Base-by-base conservation (phyloP, 1,140 invertebrate species). In the Sarcophaga bullata region DNA sequence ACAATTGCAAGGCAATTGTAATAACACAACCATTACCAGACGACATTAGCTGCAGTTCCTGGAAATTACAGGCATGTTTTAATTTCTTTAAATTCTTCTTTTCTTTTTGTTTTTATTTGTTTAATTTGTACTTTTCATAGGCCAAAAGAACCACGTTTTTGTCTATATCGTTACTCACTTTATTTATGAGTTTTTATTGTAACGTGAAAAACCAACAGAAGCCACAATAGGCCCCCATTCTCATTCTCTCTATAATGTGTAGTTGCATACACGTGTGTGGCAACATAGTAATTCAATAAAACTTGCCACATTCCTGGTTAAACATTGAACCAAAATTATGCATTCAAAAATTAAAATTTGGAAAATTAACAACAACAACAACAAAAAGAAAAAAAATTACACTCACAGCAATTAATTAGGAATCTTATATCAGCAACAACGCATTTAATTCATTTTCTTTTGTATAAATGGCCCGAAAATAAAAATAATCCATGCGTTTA, bases 121-220 rank as follows among this genome's bases (percentile, higher is more conserved):
- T 68, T 13, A 52, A 68, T 25, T 9, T 19, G 19, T 17, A 37
- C 25, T 37, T 37, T 37, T 37, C 25, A 37, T 37, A 37, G 25
- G 25, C 25, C 25, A 37, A 2, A 1, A 1, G 25, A 37, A 37
- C 25, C 25, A 19, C 11, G 73, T 47, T 48, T 17, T 11, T 15
- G 37, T 80, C 11, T 47, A 13, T 25, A 80, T 80, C 48, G 52
- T 80, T 80, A 58, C 80, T 49, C 52, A 7, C 47, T 80, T 80
- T 68, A 80, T 80, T 80, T 68, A 80, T 58, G 54, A 80, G 80
- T 80, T 80, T 75, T 80, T 80, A 80, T 80, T 80, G 48, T 19
- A 80, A 62, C 80, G 80, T 48, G 80, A 80, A 80, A 68, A 80
- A 68, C 54, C 52, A 80, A 80, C 52, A 80, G 80, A 58, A 80